Base-by-base conservation (phyloP, 2,888 invertebrate genomes). In the Drosophila mayaguana region DNA sequence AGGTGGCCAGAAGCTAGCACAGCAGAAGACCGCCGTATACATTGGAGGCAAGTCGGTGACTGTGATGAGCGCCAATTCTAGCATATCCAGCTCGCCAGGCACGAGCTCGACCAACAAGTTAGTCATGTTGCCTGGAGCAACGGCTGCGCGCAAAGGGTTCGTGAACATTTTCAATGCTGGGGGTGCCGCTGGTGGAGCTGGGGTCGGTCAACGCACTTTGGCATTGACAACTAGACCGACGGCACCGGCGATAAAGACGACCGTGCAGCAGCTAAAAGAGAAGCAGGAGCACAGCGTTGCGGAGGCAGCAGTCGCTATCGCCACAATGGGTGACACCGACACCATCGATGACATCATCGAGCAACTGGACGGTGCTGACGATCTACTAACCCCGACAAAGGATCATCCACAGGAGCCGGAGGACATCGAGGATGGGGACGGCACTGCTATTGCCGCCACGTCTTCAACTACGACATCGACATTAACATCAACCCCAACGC, bases 1-100 rank as follows among this genome's bases (percentile, higher is more conserved):
- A 1, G 22, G 22, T 20, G 53, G 36, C 5, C 91, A 91, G 42
- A 90, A 88, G 55, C 42, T 79, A 2, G 63, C 72, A 14, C 92
- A 95, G 36, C 92, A 95, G 92, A 95, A 95, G 88, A 94, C 95
- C 28, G 94, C 95, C 32, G 95, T 95, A 66, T 94, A 83, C 40
- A 83, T 96, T 71, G 95, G 95, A 9, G 96, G 96, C 0, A 96
- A 96, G 92, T 95, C 96, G 20, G 95, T 96, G 3, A 96, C 96
- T 1, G 94, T 96, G 92, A 95, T 96, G 94, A 94, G 95, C 18
- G 76, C 91, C 1, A 89, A 81, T 65, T 56, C 89, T 1, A 94
- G 94, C 22, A 93, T 72, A 1, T 34, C 36, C 16, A 80, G 73
- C n/a, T 51, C 68, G 3, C 45, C 61, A 7, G 60, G 54, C n/a